Evolutionary conservation across 1,140 invertebrate genomes (phyloP).

Genomic region (Helicoverpa armigera): DNA sequence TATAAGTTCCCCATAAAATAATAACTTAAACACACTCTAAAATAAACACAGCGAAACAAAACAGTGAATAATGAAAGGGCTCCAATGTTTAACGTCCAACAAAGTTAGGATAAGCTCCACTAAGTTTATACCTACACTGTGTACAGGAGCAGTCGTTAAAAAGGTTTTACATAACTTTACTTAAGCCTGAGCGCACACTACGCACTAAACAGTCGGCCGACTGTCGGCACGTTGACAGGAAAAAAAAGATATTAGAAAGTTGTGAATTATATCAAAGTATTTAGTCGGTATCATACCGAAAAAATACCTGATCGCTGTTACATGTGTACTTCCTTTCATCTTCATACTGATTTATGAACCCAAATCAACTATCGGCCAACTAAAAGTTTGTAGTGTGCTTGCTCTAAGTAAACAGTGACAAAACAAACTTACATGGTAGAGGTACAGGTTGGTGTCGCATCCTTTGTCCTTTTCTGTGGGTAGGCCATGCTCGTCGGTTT

Average conservation of each 20-base stretch:
- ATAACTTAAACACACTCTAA: slow-evolving; percentile 7
- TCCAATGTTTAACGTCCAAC: slow-evolving; percentile 22
- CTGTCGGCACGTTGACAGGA: too few species aligned
- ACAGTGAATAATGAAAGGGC: slow-evolving; percentile 8
- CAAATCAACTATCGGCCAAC: too few species aligned
- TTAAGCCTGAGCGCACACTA: background rate
- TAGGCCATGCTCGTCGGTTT: slow-evolving; percentile 81
- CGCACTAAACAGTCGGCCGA: too few species aligned
- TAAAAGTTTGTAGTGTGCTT: too few species aligned
- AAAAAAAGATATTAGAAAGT: too few species aligned
- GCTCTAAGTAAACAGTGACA: slow-evolving; percentile 9
- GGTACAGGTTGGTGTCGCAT: slow-evolving; percentile 82
- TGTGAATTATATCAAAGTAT: too few species aligned
- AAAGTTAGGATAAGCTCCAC: slow-evolving; percentile 45
- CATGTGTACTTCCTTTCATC: too few species aligned
- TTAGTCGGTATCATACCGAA: too few species aligned
- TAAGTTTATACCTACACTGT: background rate
- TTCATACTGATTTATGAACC: too few species aligned
- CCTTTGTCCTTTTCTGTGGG: slow-evolving; percentile 80
- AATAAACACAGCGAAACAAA: background rate
- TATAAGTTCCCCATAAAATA: too few species aligned
- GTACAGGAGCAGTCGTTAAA: background rate
- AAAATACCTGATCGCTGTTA: too few species aligned
- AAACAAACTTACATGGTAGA: slow-evolving; percentile 79
- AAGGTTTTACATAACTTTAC: slow-evolving; percentile 33